These are phyloP conservation scores for Eriosoma lanigerum DNA, from an alignment of 1,140 invertebrate genomes.

Conservation along the genomic window DNA sequence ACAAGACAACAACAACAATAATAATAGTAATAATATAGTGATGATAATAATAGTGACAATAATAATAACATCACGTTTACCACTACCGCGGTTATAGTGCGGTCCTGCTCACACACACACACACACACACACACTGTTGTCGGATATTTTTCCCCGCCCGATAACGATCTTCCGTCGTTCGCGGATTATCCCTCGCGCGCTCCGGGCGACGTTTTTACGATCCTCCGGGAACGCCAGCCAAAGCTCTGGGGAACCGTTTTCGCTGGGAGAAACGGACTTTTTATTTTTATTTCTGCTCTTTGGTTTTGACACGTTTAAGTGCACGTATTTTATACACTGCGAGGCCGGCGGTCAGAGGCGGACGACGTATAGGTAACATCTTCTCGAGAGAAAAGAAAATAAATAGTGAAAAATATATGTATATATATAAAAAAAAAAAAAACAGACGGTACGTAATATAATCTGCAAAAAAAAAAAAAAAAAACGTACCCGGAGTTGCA, in stretches of 20 bases:
- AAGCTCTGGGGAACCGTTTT: background rate
- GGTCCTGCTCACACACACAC: background rate
- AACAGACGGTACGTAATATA: too few relatives aligned
- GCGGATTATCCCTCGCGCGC: background rate
- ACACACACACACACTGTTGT: too few relatives aligned
- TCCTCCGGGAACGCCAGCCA: background rate
- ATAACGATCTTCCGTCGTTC: background rate
- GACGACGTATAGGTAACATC: background rate
- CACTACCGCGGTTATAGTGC: background rate
- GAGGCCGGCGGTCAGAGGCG: constrained; percentile 4
- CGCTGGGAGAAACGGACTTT: background rate
- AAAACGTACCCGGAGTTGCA: too few relatives aligned
- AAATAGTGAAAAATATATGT: too few relatives aligned
- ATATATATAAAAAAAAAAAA: too few relatives aligned
- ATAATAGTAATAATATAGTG: background rate
- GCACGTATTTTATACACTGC: background rate
- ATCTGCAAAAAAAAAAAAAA: too few relatives aligned
- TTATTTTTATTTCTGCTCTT: background rate
- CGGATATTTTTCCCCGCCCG: background rate
- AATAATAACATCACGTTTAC: constrained; percentile 12
- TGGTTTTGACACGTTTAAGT: constrained; percentile 25
- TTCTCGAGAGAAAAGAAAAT: background rate
- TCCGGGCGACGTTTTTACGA: constrained; percentile 8
- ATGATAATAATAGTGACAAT: background rate
- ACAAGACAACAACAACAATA: constrained; percentile 3